These are phyloP conservation scores for Lasioglossum vierecki DNA, from an alignment of 2,888 invertebrate genomes.

Conservation along the genomic window DNA sequence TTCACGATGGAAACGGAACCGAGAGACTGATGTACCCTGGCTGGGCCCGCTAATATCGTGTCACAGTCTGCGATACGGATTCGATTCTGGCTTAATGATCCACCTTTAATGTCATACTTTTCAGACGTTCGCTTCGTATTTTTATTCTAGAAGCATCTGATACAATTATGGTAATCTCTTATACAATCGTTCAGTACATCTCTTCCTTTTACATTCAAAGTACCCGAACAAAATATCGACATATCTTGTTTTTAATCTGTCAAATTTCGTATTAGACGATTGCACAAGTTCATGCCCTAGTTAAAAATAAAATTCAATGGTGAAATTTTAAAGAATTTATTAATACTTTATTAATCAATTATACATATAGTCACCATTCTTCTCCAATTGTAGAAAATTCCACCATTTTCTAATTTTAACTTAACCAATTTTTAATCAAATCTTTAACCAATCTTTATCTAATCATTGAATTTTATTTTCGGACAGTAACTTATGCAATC, in stretches of 20 bases:
- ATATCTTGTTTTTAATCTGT: not conserved
- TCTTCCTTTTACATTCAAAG: not conserved
- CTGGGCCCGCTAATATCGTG: not conserved
- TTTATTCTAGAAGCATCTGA: not conserved
- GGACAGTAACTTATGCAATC: too few species aligned
- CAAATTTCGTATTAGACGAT: not conserved
- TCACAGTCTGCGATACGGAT: slow-evolving; percentile 21
- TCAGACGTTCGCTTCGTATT: not conserved
- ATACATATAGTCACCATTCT: too few species aligned
- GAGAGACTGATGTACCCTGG: slow-evolving; percentile 66
- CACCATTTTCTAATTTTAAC: too few species aligned
- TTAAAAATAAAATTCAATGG: too few species aligned
- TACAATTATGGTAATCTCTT: not conserved
- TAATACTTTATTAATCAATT: too few species aligned
- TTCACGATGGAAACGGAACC: slow-evolving; percentile 77
- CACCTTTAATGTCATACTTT: not conserved
- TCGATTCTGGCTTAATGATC: slow-evolving; percentile 38
- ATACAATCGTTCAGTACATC: not conserved
- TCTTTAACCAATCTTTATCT: too few species aligned
- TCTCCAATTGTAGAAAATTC: too few species aligned
- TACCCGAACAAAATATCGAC: not conserved
- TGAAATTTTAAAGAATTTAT: too few species aligned
- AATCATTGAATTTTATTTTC: too few species aligned
- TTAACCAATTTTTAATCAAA: too few species aligned
- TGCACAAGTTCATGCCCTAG: too few species aligned